phyloP scores from a whole-genome alignment of 2,113 vertebrate species.

The Rostratula benghalensis region DNA sequence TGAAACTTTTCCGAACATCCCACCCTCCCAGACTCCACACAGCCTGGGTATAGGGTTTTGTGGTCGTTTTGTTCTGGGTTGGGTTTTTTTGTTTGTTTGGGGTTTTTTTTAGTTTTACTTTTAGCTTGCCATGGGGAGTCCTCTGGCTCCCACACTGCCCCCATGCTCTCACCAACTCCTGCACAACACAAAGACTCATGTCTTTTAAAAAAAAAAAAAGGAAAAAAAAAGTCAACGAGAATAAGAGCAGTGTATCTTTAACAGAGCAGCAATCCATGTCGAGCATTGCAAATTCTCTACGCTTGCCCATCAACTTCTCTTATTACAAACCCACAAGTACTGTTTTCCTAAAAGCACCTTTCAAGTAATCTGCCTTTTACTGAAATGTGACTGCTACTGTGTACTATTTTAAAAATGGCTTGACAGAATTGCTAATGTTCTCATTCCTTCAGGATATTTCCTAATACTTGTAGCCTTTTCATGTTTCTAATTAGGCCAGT shows the following conservation, averaged over 20 bases:
- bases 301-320: neutral
- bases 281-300: neutral
- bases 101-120: neutral
- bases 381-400: constrained; percentile 75
- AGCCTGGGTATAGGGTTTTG: neutral
- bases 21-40: neutral
- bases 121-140: neutral
- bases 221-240: neutral
- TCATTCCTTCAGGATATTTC: constrained; percentile 85
- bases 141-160: neutral
- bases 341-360: constrained; percentile 73
- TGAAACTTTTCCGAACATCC: neutral
- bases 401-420: constrained; percentile 80
- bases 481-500: constrained; percentile 89
- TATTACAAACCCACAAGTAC: constrained; percentile 45
- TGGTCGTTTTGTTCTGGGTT: too few species aligned
- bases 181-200: neutral
- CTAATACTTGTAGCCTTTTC: constrained; percentile 88
- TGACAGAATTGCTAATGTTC: constrained; percentile 85
- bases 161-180: neutral
- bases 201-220: constrained; percentile 42
- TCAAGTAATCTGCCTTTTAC: constrained; percentile 67
- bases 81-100: too few species aligned
- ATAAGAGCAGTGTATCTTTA: constrained; percentile 19
- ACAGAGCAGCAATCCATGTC: neutral